phyloP scores from a whole-genome alignment of 2,888 invertebrate genomes.

The Celastrina argiolus region DNA sequence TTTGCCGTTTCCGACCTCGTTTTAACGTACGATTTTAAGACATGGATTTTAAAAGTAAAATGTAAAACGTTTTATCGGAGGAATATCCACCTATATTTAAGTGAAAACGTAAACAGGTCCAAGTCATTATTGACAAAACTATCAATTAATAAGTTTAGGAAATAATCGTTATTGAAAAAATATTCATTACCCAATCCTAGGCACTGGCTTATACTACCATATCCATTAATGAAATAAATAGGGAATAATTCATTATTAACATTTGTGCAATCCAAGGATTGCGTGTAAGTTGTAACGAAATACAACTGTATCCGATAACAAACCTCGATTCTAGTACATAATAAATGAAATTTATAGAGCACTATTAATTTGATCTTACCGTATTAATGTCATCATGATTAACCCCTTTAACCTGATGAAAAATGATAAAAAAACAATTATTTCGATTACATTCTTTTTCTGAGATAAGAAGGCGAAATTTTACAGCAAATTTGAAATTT shows the following conservation, averaged over 20 bases:
- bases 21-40: background rate
- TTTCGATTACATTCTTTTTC: too few relatives aligned
- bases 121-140: background rate
- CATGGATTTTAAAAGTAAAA: background rate
- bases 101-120: background rate
- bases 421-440: too few relatives aligned
- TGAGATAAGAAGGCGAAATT: too few relatives aligned
- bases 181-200: background rate
- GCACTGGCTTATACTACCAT: background rate
- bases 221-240: background rate
- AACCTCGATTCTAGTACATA: slow-evolving; percentile 49
- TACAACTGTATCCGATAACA: slow-evolving; percentile 54
- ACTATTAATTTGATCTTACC: slow-evolving; percentile 8
- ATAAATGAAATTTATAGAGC: slow-evolving; percentile 28
- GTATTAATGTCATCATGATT: slow-evolving; percentile 7
- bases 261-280: slow-evolving; percentile 47
- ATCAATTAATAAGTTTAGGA: background rate
- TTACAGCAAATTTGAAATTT: too few relatives aligned
- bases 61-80: background rate
- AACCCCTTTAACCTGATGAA: background rate
- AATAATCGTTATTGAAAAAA: background rate
- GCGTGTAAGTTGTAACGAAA: slow-evolving; percentile 67
- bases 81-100: background rate
- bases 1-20: background rate
- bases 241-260: slow-evolving; percentile 2